Conservation (phyloP, 2,113 vertebrate genomes). For the Cervus canadensis region DNA sequence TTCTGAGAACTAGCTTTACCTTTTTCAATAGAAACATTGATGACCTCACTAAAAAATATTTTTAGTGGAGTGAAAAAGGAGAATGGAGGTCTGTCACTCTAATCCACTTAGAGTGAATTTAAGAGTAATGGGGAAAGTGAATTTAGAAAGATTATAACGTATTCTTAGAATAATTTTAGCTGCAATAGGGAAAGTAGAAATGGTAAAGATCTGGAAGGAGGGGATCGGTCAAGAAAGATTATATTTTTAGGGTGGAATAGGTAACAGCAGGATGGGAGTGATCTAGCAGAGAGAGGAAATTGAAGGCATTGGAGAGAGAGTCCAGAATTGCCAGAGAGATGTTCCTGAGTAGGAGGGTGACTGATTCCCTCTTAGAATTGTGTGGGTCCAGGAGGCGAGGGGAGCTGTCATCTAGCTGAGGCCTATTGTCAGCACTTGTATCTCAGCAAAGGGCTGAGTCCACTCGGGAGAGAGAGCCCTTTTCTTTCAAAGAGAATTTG, state of each 20-base stretch:
- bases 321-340: background rate
- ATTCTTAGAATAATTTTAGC: background rate
- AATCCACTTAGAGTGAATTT: background rate
- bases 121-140: background rate
- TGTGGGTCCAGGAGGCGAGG: too few relatives aligned
- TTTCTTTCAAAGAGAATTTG: background rate
- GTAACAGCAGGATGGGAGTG: background rate
- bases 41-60: background rate
- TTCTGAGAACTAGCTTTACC: background rate
- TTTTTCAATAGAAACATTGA: background rate
- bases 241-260: background rate
- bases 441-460: background rate
- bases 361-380: background rate
- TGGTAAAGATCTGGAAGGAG: background rate
- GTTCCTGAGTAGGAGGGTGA: background rate
- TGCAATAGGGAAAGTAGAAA: background rate
- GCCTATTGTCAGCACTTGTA: background rate
- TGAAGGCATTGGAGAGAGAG: background rate
- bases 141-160: background rate
- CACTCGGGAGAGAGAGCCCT: background rate
- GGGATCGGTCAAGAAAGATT: background rate
- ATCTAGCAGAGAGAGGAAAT: background rate
- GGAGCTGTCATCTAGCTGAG: background rate
- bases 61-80: too few relatives aligned
- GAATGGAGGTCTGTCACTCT: background rate